These are phyloP conservation scores for Drosophila recens DNA, from an alignment of 2,888 invertebrate genomes.

Conservation along the genomic window DNA sequence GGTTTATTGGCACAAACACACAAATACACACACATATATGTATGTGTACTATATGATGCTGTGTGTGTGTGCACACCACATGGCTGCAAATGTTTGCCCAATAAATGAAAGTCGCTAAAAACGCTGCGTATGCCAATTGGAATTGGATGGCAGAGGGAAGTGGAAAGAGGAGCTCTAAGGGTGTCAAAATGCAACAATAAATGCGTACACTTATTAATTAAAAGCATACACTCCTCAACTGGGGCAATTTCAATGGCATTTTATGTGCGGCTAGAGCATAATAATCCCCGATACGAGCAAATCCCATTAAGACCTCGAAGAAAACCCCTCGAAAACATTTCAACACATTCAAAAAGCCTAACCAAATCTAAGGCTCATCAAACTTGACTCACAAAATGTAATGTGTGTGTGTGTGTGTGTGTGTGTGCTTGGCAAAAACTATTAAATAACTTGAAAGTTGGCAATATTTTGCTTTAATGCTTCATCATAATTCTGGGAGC, in stretches of 20 bases:
- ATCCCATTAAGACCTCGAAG: conserved; percentile 27
- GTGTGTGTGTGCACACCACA: conserved; percentile 44
- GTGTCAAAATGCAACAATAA: conserved; percentile 69
- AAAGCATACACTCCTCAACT: conserved; percentile 55
- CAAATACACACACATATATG: conserved; percentile 7
- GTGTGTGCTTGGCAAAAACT: conserved; percentile 51
- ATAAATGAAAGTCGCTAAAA: conserved; percentile 70
- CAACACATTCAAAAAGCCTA: conserved; percentile 21
- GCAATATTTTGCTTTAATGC: conserved; percentile 67
- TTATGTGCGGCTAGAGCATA: conserved; percentile 66
- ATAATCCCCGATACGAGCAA: conserved; percentile 40
- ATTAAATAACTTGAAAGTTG: conserved; percentile 71
- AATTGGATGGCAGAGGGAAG: neutral
- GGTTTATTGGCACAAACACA: conserved; percentile 55
- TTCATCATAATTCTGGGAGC: conserved; percentile 63
- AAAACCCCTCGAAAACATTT: conserved; percentile 3
- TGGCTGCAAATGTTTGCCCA: conserved; percentile 73
- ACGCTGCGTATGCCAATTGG: conserved; percentile 40
- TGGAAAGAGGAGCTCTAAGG: conserved; percentile 11
- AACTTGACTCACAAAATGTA: conserved; percentile 42
- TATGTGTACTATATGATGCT: neutral
- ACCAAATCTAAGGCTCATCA: conserved; percentile 55
- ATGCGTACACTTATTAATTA: conserved; percentile 72
- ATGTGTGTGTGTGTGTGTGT: conserved; percentile 18
- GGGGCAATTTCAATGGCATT: conserved; percentile 54